A percentile compares a stretch with the other conserved stretches of the same genome.
These are phyloP conservation scores for Adelphocoris suturalis DNA, from an alignment of 2,888 invertebrate species.

Conservation along the genomic window DNA sequence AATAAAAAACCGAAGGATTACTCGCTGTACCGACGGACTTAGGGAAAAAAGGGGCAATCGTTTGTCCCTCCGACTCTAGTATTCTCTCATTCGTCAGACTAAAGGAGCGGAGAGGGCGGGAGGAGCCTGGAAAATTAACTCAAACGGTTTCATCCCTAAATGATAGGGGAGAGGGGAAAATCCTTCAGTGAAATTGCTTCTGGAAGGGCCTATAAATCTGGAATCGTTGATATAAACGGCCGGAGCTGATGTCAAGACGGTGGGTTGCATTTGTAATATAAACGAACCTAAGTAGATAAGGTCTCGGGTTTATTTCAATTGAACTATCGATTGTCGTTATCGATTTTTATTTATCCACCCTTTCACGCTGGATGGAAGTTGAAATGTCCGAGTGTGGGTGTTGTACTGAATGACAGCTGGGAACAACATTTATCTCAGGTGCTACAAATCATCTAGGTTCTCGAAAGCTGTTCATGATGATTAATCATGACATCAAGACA, in stretches of 20 bases:
- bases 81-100: not conserved
- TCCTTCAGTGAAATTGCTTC: conserved; percentile 32
- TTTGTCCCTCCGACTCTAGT: not conserved
- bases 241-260: not conserved
- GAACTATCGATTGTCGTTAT: no score
- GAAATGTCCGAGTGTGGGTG: no score
- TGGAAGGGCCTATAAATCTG: not conserved
- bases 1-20: conserved; percentile 15
- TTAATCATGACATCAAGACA: no score
- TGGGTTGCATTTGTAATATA: not conserved
- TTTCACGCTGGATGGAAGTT: no score
- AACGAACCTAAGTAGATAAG: not conserved
- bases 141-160: conserved; percentile 25
- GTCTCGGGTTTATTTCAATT: no score
- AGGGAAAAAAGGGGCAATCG: not conserved
- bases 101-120: not conserved
- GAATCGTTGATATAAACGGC: not conserved
- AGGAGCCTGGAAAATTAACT: not conserved
- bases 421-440: no score
- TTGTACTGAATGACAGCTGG: no score
- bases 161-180: not conserved
- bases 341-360: no score
- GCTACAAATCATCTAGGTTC: no score
- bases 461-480: no score
- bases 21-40: not conserved